Conservation (phyloP, 1,140 invertebrate genomes). For the Glossosoma conforme region DNA sequence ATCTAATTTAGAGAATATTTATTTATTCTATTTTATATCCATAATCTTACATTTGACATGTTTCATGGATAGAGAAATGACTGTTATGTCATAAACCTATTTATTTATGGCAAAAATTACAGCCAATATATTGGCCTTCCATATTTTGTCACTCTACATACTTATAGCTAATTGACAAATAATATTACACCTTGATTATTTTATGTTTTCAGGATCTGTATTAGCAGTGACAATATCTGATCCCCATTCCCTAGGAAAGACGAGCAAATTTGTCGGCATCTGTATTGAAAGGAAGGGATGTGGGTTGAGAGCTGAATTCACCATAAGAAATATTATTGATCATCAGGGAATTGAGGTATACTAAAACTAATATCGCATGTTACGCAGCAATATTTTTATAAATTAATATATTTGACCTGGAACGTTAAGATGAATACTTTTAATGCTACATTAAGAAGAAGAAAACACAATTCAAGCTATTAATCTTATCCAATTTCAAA, state of each 20-base stretch:
- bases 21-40: background rate
- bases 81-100: background rate
- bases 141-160: background rate
- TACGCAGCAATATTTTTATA: too few relatives aligned
- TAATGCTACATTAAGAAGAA: too few relatives aligned
- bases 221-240: constrained; percentile 90
- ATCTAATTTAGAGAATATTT: too few relatives aligned
- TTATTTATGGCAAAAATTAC: background rate
- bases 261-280: constrained; percentile 91
- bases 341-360: constrained; percentile 71
- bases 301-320: constrained; percentile 80
- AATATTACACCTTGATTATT: background rate
- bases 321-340: constrained; percentile 90
- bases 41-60: background rate
- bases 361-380: too few relatives aligned
- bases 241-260: constrained; percentile 78
- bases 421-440: too few relatives aligned
- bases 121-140: background rate
- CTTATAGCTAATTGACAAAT: background rate
- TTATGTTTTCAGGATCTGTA: constrained; percentile 67
- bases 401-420: too few relatives aligned
- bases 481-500: too few relatives aligned
- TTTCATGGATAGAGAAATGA: background rate
- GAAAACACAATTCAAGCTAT: too few relatives aligned
- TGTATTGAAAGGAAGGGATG: constrained; percentile 80